Conservation (phyloP, 2,888 invertebrate species). For the Euspilapteryx auroguttella region DNA sequence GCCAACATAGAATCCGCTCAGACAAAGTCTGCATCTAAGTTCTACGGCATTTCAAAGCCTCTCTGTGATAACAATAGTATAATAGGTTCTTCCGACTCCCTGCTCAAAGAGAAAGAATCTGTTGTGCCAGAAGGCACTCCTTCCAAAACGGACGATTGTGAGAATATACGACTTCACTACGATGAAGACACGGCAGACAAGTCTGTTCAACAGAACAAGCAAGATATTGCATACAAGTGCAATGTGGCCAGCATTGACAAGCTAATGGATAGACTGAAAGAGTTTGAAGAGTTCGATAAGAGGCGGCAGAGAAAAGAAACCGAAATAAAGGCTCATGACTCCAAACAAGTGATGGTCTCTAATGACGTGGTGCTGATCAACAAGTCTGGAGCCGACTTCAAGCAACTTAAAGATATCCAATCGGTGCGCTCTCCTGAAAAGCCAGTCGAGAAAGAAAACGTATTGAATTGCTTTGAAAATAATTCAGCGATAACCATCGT, state of each 20-base stretch:
- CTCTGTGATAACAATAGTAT: constrained; percentile 33
- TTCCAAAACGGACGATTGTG: constrained; percentile 42
- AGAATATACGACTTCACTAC: constrained; percentile 46
- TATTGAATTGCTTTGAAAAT: constrained; percentile 53
- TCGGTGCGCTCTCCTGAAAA: constrained; percentile 43
- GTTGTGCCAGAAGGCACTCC: constrained; percentile 31
- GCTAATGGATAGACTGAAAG: constrained; percentile 51
- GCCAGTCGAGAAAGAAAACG: constrained; percentile 45
- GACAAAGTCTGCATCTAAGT: constrained; percentile 32
- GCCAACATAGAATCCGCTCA: constrained; percentile 19
- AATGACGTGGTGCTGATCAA: constrained; percentile 50
- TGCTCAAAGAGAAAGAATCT: constrained; percentile 34
- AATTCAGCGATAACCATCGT: constrained; percentile 56
- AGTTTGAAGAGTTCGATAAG: constrained; percentile 52
- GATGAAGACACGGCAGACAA: constrained; percentile 44
- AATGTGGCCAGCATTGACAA: constrained; percentile 50
- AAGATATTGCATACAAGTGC: constrained; percentile 35
- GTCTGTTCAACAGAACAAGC: constrained; percentile 24
- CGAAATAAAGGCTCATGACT: constrained; percentile 31
- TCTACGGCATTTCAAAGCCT: constrained; percentile 37
- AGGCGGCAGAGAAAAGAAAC: constrained; percentile 44
- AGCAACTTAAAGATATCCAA: constrained; percentile 46
- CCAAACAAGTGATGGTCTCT: constrained; percentile 44
- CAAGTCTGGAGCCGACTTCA: constrained; percentile 47
- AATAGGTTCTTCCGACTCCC: constrained; percentile 26